phyloP scores from a whole-genome alignment of 2,113 vertebrate species.

The Chrysemys picta region DNA sequence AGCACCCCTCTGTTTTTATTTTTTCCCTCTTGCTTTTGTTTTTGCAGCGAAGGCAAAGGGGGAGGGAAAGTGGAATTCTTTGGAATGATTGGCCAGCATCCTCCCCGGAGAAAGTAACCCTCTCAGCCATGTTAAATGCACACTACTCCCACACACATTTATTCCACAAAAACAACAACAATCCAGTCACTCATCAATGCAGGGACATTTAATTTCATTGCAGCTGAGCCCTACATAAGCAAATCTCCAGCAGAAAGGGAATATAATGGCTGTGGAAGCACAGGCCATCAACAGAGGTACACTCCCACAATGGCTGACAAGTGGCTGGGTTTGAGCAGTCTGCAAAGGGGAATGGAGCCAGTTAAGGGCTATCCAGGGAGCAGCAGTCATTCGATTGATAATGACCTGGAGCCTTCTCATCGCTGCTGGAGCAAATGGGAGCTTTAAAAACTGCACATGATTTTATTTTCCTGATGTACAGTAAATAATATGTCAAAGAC shows the following conservation, averaged over 20 bases:
- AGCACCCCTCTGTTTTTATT: neutral
- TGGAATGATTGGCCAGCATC: neutral
- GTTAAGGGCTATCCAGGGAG: neutral
- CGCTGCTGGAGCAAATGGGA: neutral
- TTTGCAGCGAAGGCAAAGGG: neutral
- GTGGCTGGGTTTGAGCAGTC: neutral
- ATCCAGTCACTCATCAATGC: neutral
- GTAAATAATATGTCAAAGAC: neutral
- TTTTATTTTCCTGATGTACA: neutral
- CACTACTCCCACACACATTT: neutral
- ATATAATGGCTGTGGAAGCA: neutral
- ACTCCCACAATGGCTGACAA: neutral
- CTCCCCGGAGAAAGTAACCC: neutral
- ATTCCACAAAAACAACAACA: neutral
- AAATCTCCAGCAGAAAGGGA: neutral
- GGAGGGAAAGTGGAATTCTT: neutral
- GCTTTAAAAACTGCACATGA: rapidly evolving
- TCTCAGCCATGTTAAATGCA: rapidly evolving
- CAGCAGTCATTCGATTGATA: neutral
- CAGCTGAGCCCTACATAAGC: neutral
- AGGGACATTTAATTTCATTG: neutral
- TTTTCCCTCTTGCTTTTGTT: neutral
- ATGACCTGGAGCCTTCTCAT: neutral
- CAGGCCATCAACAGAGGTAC: neutral
- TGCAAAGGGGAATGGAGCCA: neutral